Evolutionary conservation across 2,113 vertebrate genomes (phyloP).

Genomic region (Myodes glareolus): DNA sequence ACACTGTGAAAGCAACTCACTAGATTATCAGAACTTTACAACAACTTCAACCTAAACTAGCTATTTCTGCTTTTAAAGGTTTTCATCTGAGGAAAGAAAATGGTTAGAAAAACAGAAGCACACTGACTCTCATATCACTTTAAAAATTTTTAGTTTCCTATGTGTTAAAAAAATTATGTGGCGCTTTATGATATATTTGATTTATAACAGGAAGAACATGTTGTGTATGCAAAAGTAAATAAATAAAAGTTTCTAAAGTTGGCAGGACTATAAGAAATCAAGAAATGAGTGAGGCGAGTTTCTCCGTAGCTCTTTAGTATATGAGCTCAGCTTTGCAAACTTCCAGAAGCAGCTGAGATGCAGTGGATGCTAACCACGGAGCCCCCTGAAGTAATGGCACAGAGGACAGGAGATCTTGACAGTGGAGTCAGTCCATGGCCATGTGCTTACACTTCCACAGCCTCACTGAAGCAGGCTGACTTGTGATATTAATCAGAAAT

Average conservation of each 20-base stretch:
- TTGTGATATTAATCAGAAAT: background rate
- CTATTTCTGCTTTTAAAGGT: background rate
- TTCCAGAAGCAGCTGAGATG: background rate
- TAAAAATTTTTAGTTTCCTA: background rate
- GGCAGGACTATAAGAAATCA: background rate
- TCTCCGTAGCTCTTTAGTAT: rapidly evolving
- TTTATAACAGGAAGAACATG: background rate
- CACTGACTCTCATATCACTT: background rate
- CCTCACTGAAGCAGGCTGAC: no score
- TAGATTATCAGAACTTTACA: background rate
- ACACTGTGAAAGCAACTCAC: background rate
- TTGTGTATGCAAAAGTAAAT: background rate
- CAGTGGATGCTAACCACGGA: rapidly evolving
- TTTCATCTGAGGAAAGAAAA: background rate
- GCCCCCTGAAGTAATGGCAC: rapidly evolving
- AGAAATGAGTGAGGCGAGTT: background rate
- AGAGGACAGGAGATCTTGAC: background rate
- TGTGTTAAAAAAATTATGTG: background rate
- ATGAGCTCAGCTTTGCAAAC: background rate
- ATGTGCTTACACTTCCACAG: background rate
- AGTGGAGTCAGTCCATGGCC: background rate
- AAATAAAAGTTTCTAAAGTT: background rate
- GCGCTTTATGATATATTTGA: background rate
- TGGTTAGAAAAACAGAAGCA: background rate
- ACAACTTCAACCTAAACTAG: background rate